Evolutionary conservation across 2,888 invertebrate genomes (phyloP).

Genomic region (Cerastis rubricosa): DNA sequence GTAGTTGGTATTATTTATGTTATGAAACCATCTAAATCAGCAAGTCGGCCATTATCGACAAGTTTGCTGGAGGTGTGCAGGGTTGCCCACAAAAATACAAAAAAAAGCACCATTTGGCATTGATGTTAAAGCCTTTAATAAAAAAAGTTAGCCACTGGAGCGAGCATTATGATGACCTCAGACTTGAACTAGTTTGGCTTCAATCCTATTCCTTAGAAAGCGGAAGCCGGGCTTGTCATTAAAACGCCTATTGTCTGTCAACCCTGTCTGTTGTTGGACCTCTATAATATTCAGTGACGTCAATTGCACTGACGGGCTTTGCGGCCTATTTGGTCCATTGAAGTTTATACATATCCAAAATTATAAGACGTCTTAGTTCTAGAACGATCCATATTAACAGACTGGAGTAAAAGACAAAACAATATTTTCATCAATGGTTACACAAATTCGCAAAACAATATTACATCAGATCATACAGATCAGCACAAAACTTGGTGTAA

Average conservation of each 20-base stretch:
- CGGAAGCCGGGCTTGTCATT: neutral
- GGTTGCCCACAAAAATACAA: neutral
- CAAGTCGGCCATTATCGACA: neutral
- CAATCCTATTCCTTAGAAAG: neutral
- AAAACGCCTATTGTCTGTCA: neutral
- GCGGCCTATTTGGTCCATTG: neutral
- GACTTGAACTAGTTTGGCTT: neutral
- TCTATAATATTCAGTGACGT: neutral
- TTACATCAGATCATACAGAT: no score
- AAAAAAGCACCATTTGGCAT: neutral
- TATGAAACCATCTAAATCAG: neutral
- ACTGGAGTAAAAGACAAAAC: no score
- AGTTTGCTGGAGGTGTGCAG: no score
- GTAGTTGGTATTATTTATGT: neutral
- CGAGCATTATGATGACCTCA: neutral
- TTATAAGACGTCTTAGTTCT: no score
- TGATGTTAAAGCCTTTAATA: neutral
- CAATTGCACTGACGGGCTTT: constrained; percentile 10
- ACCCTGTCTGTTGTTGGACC: neutral
- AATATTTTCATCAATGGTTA: no score
- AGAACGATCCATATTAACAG: no score
- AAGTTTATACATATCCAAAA: no score
- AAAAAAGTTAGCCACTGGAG: neutral
- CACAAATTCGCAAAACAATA: no score
- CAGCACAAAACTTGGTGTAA: no score